A percentile compares a stretch with the other conserved stretches of the same genome.
Conservation (phyloP, 64 coral and sea anemone species). For the Actinia tenebrosa region DNA sequence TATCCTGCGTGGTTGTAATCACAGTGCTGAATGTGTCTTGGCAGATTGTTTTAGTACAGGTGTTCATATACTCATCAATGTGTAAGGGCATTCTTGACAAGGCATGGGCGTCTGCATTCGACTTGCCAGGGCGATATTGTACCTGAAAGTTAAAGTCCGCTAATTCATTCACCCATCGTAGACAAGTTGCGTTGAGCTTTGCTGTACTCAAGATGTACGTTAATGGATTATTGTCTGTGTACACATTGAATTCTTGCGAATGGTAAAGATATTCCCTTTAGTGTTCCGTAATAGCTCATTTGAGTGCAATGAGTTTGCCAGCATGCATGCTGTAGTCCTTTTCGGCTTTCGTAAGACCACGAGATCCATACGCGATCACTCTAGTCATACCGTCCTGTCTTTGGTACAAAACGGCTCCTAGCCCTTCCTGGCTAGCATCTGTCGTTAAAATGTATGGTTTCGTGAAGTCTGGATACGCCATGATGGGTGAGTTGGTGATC, state of each 20-base stretch:
- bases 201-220: conserved; percentile 24
- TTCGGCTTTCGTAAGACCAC: too few relatives aligned
- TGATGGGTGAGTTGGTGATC: too few relatives aligned
- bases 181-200: conserved; percentile 33
- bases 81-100: conserved; percentile 19
- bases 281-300: too few relatives aligned
- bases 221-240: conserved; percentile 31
- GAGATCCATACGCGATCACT: too few relatives aligned
- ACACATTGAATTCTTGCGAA: conserved; percentile 14
- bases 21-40: not conserved
- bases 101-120: conserved; percentile 23
- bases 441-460: too few relatives aligned
- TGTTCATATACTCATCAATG: conserved; percentile 3
- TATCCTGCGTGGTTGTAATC: not conserved
- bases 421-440: not conserved
- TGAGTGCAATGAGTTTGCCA: too few relatives aligned
- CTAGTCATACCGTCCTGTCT: not conserved
- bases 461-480: too few relatives aligned
- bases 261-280: too few relatives aligned
- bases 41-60: conserved; percentile 1
- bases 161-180: conserved; percentile 27
- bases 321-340: too few relatives aligned
- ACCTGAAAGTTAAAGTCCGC: conserved; percentile 36
- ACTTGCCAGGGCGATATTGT: conserved; percentile 8
- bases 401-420: conserved; percentile 24